Base-by-base conservation (phyloP, 1,140 invertebrate genomes). In the Drosophila nikananu region DNA sequence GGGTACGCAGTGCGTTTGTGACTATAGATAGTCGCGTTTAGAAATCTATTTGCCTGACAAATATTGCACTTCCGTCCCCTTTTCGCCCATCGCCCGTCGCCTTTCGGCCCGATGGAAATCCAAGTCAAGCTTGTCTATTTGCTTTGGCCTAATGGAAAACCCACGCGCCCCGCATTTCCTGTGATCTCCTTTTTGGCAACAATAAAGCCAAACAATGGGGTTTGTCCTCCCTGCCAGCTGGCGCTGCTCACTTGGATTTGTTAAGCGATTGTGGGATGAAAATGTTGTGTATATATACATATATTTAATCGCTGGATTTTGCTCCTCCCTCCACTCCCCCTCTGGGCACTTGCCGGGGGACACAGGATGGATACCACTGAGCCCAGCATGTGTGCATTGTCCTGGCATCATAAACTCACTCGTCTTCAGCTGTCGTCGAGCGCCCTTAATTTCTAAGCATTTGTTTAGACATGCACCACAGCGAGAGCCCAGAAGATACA, bases 101-200 rank as follows among this genome's bases (percentile, higher is more conserved):
- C 32, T 35, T 35, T 35, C 32, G 35, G 12, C 35, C 19, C 8
- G n/a, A n/a, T 35, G 54, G 82, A 86, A 86, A 86, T 81, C 74
- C 83, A 86, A 86, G 82, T 86, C 82, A 86, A 86, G 82, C 82
- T 82, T 86, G 82, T 86, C 82, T 86, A 71, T 86, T 86, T 86
- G 74, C 82, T 65, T 78, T 81, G 68, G 74, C 68, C 83, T 86
- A 86, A 86, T 86, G 82, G 82, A 86, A 86, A 46, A 41, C 21
- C 67, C 63, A 74, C 41, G 54, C 44, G 46, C 17, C 15, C 58
- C 30, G 23, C 42, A 30, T 46, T 30, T 57, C 41, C 63, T 41
- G 23, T 57, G 32, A 25, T 52, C 70, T 75, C 68, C 77, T 80
- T 83, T 83, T 83, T 84, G 81, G 81, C 81, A 83, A 84, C 81